Evolutionary conservation across 2,797 vertebrate species (phyloP).

Genomic region (Enteromius radiatus): DNA sequence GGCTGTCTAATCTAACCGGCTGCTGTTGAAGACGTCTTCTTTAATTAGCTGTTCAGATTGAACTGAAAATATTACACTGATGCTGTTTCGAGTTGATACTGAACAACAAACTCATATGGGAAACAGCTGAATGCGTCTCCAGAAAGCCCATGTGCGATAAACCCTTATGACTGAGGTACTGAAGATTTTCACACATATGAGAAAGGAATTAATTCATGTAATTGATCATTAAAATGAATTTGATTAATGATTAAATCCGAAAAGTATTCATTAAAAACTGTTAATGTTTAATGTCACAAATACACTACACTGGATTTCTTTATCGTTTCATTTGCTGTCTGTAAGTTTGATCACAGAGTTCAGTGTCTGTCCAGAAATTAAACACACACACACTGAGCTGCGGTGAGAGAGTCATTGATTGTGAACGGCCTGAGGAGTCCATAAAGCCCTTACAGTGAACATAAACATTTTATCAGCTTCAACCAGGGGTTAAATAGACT

Average conservation of each 20-base stretch:
- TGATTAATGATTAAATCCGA: background rate
- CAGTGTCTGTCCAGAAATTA: background rate
- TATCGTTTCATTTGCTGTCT: background rate
- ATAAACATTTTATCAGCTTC: slow-evolving; percentile 82
- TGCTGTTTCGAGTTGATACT: slow-evolving; percentile 23
- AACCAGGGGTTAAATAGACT: slow-evolving; percentile 77
- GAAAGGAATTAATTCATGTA: background rate
- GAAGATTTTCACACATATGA: background rate
- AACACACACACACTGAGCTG: slow-evolving; percentile 62
- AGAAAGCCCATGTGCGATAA: too few relatives aligned
- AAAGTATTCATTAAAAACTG: background rate
- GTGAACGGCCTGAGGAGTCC: slow-evolving; percentile 76
- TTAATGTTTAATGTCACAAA: background rate
- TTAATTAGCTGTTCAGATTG: slow-evolving; percentile 69
- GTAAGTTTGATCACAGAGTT: background rate
- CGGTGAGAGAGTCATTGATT: slow-evolving; percentile 73
- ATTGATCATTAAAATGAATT: background rate
- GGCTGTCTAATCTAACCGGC: slow-evolving; percentile 69
- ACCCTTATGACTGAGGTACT: background rate
- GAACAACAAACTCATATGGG: slow-evolving; percentile 35
- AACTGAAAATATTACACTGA: slow-evolving; percentile 50
- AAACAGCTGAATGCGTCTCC: slow-evolving; percentile 37
- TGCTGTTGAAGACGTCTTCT: slow-evolving; percentile 69
- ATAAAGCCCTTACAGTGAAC: slow-evolving; percentile 83
- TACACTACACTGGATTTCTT: background rate